Conservation (phyloP, 2,113 vertebrate species). For the Psettodes erumei region DNA sequence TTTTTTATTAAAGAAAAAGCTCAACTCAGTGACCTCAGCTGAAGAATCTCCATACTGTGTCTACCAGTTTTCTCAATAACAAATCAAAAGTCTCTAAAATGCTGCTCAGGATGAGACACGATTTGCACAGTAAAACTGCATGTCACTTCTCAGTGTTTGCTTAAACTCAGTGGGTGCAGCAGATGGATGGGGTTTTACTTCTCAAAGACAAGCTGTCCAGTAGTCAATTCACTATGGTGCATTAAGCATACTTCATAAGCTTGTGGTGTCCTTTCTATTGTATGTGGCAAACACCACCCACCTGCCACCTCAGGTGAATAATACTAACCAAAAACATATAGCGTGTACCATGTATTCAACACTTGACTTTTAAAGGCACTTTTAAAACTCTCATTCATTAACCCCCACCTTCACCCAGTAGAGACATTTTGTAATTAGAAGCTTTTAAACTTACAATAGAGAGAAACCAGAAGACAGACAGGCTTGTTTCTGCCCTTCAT, state of each 20-base stretch:
- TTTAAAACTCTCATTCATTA: slow-evolving; percentile 19
- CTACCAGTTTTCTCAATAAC: slow-evolving; percentile 63
- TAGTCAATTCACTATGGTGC: slow-evolving; percentile 18
- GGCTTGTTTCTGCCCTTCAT: slow-evolving; percentile 10
- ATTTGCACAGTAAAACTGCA: slow-evolving; percentile 40
- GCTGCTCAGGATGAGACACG: slow-evolving; percentile 23
- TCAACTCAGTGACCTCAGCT: slow-evolving; percentile 97
- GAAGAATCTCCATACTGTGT: slow-evolving; percentile 99
- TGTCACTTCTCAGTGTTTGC: slow-evolving; percentile 47
- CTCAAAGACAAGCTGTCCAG: slow-evolving; percentile 28
- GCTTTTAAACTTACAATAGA: slow-evolving; percentile 37
- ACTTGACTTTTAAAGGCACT: slow-evolving; percentile 10
- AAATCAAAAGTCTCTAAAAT: slow-evolving; percentile 24
- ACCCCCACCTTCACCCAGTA: slow-evolving; percentile 12
- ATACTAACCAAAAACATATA: slow-evolving; percentile 22
- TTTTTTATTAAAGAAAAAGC: slow-evolving; percentile 70
- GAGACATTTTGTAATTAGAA: slow-evolving; percentile 40
- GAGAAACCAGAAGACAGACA: slow-evolving; percentile 24
- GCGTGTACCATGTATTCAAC: neutral
- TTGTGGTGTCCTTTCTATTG: slow-evolving; percentile 20
- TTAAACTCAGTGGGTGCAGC: slow-evolving; percentile 42
- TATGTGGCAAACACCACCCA: slow-evolving; percentile 45
- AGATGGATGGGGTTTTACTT: slow-evolving; percentile 61
- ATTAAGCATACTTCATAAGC: slow-evolving; percentile 29
- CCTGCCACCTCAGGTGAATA: slow-evolving; percentile 44